These are phyloP conservation scores for Prietella phreatophila DNA, from an alignment of 2,113 vertebrate genomes.

Conservation along the genomic window DNA sequence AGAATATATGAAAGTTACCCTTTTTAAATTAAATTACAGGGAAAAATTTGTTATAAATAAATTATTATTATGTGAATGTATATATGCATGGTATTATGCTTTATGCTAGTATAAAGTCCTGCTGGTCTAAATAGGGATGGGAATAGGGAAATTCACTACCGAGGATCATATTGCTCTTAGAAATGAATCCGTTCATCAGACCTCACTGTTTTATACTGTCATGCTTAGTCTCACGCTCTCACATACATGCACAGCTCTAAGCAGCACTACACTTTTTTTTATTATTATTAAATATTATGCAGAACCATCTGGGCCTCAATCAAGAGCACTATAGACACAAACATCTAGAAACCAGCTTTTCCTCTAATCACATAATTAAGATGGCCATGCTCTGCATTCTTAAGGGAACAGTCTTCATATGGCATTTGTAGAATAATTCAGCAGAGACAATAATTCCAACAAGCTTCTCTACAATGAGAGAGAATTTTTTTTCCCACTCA, in stretches of 20 bases:
- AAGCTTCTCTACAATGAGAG: neutral
- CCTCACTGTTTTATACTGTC: neutral
- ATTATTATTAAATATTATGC: neutral
- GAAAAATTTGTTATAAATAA: too few relatives aligned
- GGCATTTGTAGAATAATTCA: neutral
- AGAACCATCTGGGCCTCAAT: constrained; percentile 3
- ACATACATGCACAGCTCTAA: neutral
- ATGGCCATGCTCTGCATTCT: constrained; percentile 2
- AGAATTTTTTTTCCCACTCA: neutral
- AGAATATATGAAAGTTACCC: too few relatives aligned
- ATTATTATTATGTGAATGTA: too few relatives aligned
- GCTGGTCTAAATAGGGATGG: neutral
- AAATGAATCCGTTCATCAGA: neutral
- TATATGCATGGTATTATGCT: too few relatives aligned
- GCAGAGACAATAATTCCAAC: neutral
- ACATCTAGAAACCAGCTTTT: constrained; percentile 57
- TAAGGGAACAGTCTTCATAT: neutral
- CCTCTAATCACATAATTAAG: constrained; percentile 19
- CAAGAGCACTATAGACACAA: neutral
- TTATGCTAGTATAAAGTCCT: neutral
- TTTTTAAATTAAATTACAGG: too few relatives aligned
- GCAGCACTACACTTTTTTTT: neutral
- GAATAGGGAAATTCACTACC: neutral
- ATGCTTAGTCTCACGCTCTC: neutral
- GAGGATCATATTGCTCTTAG: neutral